phyloP scores from a whole-genome alignment of 2,888 invertebrate genomes.

The Diadromus collaris region DNA sequence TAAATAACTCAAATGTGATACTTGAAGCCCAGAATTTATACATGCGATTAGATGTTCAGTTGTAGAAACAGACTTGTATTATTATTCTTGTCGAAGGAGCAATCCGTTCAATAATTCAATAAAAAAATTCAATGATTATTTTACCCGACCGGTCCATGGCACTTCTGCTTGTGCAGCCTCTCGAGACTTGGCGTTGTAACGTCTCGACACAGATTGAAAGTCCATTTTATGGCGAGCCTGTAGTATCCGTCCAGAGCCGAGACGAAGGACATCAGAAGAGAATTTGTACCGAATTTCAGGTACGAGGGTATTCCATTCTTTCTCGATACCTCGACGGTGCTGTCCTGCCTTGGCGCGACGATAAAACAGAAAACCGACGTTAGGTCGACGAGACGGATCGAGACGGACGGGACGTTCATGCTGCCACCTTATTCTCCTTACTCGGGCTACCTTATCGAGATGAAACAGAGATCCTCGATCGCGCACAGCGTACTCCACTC shows the following conservation, averaged over 20 bases:
- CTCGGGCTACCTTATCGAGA: constrained; percentile 84
- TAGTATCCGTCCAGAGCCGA: constrained; percentile 94
- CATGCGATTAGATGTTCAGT: no score
- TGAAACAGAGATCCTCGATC: constrained; percentile 91
- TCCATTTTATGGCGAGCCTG: constrained; percentile 92
- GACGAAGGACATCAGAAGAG: constrained; percentile 89
- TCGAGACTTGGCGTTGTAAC: constrained; percentile 90
- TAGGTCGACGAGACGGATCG: constrained; percentile 14
- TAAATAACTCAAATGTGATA: no score
- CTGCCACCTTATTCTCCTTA: constrained; percentile 32
- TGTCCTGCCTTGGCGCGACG: constrained; percentile 81
- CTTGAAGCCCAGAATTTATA: no score
- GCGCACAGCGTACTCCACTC: constrained; percentile 83
- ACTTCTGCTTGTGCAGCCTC: constrained; percentile 87
- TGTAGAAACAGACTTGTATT: no score
- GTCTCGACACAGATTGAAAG: constrained; percentile 92
- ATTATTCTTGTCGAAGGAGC: no score
- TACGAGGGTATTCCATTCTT: constrained; percentile 90
- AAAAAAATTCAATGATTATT: constrained; percentile 63
- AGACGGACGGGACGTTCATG: not conserved
- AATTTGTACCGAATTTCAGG: constrained; percentile 86
- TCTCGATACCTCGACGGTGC: constrained; percentile 88
- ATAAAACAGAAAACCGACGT: not conserved
- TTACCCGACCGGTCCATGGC: constrained; percentile 96
- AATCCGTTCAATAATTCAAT: no score